Evolutionary conservation across 2,797 vertebrate genomes (phyloP).

Genomic region (Oreochromis grahami): DNA sequence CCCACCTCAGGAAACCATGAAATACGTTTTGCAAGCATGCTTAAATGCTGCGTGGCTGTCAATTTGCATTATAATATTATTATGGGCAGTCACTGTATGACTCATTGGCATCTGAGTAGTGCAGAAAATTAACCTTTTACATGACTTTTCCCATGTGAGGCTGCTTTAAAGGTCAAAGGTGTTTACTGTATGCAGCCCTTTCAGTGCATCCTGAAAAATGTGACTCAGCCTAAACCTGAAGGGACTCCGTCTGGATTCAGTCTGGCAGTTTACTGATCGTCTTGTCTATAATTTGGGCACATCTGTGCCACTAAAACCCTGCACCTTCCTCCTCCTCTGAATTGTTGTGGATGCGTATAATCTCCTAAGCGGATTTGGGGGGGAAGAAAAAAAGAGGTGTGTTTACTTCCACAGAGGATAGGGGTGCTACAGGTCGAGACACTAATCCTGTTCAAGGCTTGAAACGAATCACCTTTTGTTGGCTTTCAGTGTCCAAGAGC

Average conservation of each 20-base stretch:
- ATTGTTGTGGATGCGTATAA: conserved; percentile 60
- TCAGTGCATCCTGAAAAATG: conserved; percentile 2
- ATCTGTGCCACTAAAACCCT: conserved; percentile 22
- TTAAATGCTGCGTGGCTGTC: neutral
- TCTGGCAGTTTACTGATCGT: neutral
- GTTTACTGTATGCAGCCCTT: neutral
- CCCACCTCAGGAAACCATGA: neutral
- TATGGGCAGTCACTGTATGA: neutral
- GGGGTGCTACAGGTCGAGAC: conserved; percentile 36
- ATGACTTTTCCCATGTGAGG: neutral
- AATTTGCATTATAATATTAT: conserved; percentile 8
- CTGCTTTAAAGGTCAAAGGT: conserved; percentile 2
- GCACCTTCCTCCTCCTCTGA: conserved; percentile 9
- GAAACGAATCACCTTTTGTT: conserved; percentile 25
- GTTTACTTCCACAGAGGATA: conserved; percentile 35
- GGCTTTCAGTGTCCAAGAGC: neutral
- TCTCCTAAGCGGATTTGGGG: conserved; percentile 64
- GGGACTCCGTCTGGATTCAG: neutral
- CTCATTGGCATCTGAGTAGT: neutral
- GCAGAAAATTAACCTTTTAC: neutral
- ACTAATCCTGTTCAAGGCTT: conserved; percentile 60
- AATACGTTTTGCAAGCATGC: neutral
- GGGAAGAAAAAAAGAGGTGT: conserved; percentile 30
- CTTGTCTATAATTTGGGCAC: conserved; percentile 22
- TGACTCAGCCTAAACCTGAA: neutral